phyloP scores from a whole-genome alignment of 2,888 invertebrate species.

The Hesperia comma region DNA sequence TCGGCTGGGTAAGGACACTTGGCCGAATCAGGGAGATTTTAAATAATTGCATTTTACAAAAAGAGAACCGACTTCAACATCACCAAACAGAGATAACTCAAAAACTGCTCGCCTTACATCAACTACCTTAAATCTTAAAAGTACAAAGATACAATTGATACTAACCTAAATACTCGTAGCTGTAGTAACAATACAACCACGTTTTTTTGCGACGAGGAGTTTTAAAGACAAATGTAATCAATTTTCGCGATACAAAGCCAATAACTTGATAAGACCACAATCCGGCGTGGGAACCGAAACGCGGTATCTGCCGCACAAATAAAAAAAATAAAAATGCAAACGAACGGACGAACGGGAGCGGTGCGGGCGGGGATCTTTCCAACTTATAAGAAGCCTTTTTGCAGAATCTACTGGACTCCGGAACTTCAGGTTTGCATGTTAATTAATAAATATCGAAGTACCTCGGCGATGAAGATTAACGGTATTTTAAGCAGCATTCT shows the following conservation, averaged over 20 bases:
- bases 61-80: too few relatives aligned
- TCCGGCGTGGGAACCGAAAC: slow-evolving; percentile 35
- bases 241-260: slow-evolving; percentile 30
- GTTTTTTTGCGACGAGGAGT: neutral
- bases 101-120: too few relatives aligned
- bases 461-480: neutral
- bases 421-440: slow-evolving; percentile 16
- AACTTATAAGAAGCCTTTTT: slow-evolving; percentile 53
- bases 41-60: too few relatives aligned
- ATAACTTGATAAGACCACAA: slow-evolving; percentile 34
- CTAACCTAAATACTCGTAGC: too few relatives aligned
- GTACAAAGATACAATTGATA: too few relatives aligned
- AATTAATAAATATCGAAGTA: slow-evolving; percentile 18
- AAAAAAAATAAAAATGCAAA: slow-evolving; percentile 70
- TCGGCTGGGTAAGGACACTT: too few relatives aligned
- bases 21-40: too few relatives aligned
- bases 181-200: neutral
- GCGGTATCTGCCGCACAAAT: slow-evolving; percentile 51
- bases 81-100: too few relatives aligned
- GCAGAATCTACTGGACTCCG: slow-evolving; percentile 30
- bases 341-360: slow-evolving; percentile 51
- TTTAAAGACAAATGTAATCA: slow-evolving; percentile 23
- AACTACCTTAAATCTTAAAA: too few relatives aligned
- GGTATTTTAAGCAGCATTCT: slow-evolving; percentile 7
- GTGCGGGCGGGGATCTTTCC: slow-evolving; percentile 47